phyloP scores from a whole-genome alignment of 2,113 vertebrate genomes.

The Pelecanoides urinatrix region DNA sequence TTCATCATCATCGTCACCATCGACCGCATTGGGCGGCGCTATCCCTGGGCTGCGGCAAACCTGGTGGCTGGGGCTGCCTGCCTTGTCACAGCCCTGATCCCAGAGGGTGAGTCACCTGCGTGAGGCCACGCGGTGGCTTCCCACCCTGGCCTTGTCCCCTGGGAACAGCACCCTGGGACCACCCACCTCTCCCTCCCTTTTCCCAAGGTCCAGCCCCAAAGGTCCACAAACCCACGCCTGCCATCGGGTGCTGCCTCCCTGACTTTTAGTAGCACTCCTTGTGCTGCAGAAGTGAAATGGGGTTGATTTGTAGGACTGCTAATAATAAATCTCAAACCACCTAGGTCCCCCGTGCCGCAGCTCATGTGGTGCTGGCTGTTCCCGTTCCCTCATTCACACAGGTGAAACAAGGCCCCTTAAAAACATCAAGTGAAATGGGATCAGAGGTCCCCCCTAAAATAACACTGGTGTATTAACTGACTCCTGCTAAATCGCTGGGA shows the following conservation, averaged over 20 bases:
- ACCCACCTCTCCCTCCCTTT: neutral
- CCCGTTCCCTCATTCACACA: accelerated
- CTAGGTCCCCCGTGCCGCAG: neutral
- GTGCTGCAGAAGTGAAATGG: neutral
- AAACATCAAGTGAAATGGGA: neutral
- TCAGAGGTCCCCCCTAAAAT: neutral
- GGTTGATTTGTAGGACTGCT: neutral
- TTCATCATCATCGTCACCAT: constrained; percentile 69
- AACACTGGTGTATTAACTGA: neutral
- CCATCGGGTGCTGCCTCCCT: accelerated
- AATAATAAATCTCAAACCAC: neutral
- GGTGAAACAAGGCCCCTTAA: neutral
- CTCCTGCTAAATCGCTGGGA: neutral
- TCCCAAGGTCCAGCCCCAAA: neutral
- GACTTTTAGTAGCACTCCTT: neutral
- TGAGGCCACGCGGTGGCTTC: neutral
- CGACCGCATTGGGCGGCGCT: constrained; percentile 71
- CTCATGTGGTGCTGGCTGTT: accelerated
- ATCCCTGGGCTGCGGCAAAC: constrained; percentile 72
- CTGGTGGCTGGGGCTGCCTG: constrained; percentile 71
- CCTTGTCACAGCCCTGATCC: constrained; percentile 66
- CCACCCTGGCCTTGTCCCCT: too few species aligned
- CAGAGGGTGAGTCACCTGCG: constrained; percentile 61
- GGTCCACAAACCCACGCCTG: accelerated
- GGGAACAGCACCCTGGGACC: too few species aligned